Conservation (phyloP, 2,797 vertebrate species). For the Coccyzus lansbergi region DNA sequence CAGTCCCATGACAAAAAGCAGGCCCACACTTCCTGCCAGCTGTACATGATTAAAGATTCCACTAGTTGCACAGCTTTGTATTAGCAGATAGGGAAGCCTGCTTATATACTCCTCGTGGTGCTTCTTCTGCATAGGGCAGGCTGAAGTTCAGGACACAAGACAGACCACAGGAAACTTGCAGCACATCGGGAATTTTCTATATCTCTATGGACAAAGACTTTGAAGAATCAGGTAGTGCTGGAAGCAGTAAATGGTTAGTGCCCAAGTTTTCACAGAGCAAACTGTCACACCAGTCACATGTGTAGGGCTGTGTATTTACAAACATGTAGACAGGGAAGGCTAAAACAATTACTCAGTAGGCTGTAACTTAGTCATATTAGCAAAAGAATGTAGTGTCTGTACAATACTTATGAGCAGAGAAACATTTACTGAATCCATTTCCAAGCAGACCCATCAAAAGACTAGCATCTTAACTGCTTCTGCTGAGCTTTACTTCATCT, state of each 20-base stretch:
- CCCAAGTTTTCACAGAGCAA: neutral
- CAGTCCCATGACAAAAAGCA: neutral
- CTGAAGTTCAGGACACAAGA: neutral
- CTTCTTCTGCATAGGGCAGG: neutral
- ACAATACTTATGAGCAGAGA: neutral
- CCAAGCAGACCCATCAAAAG: neutral
- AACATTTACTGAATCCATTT: neutral
- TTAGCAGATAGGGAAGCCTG: neutral
- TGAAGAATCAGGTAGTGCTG: neutral
- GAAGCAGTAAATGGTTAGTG: neutral
- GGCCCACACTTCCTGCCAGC: neutral
- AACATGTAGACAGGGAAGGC: neutral
- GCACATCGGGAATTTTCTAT: neutral
- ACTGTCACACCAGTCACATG: neutral
- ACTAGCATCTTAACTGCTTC: neutral
- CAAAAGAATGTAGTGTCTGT: neutral
- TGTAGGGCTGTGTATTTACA: neutral
- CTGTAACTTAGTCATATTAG: neutral
- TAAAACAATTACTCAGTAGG: neutral
- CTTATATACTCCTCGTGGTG: neutral
- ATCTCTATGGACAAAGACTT: neutral
- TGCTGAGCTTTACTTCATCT: neutral
- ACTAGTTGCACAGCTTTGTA: neutral
- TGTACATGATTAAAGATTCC: neutral
- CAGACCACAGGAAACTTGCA: accelerated